Conservation (phyloP, 1,140 invertebrate genomes). For the Aleiodes sp. region DNA sequence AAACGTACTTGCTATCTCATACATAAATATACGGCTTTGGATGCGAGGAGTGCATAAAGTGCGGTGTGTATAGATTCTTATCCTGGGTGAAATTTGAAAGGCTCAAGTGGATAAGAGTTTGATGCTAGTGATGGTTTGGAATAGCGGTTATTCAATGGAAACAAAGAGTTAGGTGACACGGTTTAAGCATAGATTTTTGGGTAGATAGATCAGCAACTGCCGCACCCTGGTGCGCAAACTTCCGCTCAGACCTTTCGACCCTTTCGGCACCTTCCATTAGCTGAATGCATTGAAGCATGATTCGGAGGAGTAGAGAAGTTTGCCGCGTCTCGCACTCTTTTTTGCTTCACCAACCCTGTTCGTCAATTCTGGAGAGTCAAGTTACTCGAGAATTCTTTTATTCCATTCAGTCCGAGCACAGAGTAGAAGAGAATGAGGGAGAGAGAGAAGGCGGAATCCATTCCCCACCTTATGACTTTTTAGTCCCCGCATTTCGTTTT, state of each 20-base stretch:
- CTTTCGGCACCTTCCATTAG: constrained; percentile 54
- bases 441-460: no score
- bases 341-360: background rate
- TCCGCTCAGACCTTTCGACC: constrained; percentile 35
- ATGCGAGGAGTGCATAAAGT: no score
- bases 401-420: background rate
- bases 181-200: constrained; percentile 13
- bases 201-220: constrained; percentile 24
- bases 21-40: constrained; percentile 29
- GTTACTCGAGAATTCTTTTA: constrained; percentile 31
- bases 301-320: constrained; percentile 26
- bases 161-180: constrained; percentile 4
- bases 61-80: no score
- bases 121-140: background rate
- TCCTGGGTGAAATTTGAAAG: background rate
- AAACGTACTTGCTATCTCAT: constrained; percentile 21
- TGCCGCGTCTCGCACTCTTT: background rate
- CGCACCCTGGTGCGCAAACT: constrained; percentile 30
- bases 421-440: no score
- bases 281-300: constrained; percentile 39
- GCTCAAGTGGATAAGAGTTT: constrained; percentile 18
- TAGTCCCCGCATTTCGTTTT: background rate
- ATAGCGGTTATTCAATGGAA: background rate
- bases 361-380: constrained; percentile 21
- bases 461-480: constrained; percentile 11